Conservation (phyloP, 2,888 invertebrate species). For the Ochropleura plecta region DNA sequence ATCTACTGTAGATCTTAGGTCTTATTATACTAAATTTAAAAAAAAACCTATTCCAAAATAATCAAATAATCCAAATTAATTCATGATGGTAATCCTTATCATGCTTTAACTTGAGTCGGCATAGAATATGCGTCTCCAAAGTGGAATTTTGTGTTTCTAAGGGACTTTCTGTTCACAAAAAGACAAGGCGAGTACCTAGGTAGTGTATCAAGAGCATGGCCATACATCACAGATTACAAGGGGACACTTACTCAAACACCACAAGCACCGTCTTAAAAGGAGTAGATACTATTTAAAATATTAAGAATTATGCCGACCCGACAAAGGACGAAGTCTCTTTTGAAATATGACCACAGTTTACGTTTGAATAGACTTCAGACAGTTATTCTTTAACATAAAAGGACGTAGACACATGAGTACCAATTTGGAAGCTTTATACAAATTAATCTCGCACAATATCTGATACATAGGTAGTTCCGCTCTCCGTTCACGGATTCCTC, state of each 20-base stretch:
- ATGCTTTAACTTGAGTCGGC: conserved; percentile 16
- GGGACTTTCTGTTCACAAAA: conserved; percentile 50
- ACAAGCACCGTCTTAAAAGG: conserved; percentile 70
- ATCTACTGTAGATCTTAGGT: not conserved
- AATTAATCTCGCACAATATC: conserved; percentile 43
- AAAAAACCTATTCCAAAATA: not conserved
- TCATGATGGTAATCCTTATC: conserved; percentile 5
- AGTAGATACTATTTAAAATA: conserved; percentile 70
- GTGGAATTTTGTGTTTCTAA: conserved; percentile 56
- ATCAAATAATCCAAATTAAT: not conserved
- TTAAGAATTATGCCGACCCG: conserved; percentile 61
- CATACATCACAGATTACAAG: conserved; percentile 75
- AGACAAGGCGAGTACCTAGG: conserved; percentile 54
- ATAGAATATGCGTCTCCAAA: conserved; percentile 27
- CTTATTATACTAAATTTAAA: not conserved
- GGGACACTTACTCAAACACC: conserved; percentile 73
- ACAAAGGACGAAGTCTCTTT: conserved; percentile 61
- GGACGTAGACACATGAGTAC: conserved; percentile 31
- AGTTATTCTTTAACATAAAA: conserved; percentile 45
- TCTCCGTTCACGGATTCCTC: conserved; percentile 43
- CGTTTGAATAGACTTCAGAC: conserved; percentile 53
- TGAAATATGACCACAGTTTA: conserved; percentile 66
- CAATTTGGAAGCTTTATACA: conserved; percentile 47
- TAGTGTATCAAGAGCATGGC: conserved; percentile 65
- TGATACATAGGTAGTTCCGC: conserved; percentile 22